These are phyloP conservation scores for Merodon equestris DNA, from an alignment of 2,888 invertebrate species.

Conservation along the genomic window DNA sequence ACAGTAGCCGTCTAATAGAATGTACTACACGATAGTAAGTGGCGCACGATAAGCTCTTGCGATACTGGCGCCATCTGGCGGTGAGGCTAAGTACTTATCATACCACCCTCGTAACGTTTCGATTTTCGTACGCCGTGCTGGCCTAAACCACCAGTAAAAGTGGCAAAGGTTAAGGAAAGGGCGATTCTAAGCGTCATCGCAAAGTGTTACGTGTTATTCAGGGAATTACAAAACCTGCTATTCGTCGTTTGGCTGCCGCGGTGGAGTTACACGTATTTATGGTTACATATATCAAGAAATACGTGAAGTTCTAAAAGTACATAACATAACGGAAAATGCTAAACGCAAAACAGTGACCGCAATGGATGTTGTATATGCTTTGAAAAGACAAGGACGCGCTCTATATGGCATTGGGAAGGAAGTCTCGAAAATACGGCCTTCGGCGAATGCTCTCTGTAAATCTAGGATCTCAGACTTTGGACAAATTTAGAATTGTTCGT, in stretches of 20 bases:
- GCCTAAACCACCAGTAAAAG: conserved; percentile 99
- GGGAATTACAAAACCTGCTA: conserved; percentile 89
- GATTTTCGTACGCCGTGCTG: conserved; percentile 97
- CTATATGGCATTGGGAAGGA: conserved; percentile 91
- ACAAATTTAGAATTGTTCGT: no score
- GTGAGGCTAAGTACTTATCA: no score
- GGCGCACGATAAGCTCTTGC: no score
- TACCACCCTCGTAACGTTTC: no score
- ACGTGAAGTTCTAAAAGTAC: conserved; percentile 86
- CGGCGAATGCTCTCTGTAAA: no score
- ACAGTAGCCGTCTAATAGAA: no score
- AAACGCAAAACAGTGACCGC: conserved; percentile 93
- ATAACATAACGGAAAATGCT: conserved; percentile 91
- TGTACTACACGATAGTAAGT: no score
- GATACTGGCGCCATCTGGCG: no score
- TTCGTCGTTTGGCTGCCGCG: conserved; percentile 86
- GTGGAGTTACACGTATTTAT: conserved; percentile 86
- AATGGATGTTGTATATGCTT: conserved; percentile 93
- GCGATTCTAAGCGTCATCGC: conserved; percentile 90
- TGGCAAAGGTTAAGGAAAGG: conserved; percentile 88
- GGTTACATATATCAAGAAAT: conserved; percentile 90
- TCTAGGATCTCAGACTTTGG: no score
- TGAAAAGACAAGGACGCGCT: conserved; percentile 90
- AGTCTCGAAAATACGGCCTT: no score
- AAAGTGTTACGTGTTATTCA: conserved; percentile 89